Evolutionary conservation across 2,113 vertebrate genomes (phyloP), one percentile per base, ranked within the genome.

Genomic region (Pica pica): DNA sequence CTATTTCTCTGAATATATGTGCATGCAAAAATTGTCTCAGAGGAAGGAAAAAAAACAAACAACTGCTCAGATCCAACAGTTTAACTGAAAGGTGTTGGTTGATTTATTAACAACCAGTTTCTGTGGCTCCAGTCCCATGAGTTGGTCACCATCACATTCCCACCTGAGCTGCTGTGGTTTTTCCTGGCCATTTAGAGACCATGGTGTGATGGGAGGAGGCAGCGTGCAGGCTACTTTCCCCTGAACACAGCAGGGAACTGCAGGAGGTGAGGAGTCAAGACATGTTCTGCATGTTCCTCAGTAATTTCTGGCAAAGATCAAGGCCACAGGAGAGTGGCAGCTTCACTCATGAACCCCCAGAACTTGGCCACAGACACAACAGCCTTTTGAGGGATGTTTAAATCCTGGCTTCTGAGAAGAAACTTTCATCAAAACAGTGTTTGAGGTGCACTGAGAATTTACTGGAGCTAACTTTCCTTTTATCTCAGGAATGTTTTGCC

Each of bases 341-440:
- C 49, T 69, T 35, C 35, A 52, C 4, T 3, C 42, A 3, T 3
- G 17, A 61, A 44, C 1, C 2, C 12, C 33, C 1, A 1, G 47
- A 55, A 21, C 4, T 1, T 13, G 35, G 30, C 74, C 5, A 1
- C 35, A n/a, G 52, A 22, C 6, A 4, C 0, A 1, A 13, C 1
- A 50, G 19, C 26, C 20, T 93, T 50, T 39, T 83, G 31, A 75
- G 21, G 10, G 26, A 26, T 76, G 39, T 60, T 69, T 16, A 44
- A 27, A 61, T 63, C 6, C 31, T 42, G n/a, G 27, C 2, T 82
- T 79, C 41, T 3, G 3, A 75, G 33, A 75, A 71, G 35, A 78
- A 71, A 33, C 20, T 63, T 87, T 27, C 33, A 52, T 59, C 63
- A 78, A 79, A 56, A 75, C 5, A 80, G 19, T 49, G 53, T 33